Percentiles rank a stretch among this genome's conserved stretches.
Conservation (phyloP, 2,888 invertebrate species). For the Clistopyga incitator region DNA sequence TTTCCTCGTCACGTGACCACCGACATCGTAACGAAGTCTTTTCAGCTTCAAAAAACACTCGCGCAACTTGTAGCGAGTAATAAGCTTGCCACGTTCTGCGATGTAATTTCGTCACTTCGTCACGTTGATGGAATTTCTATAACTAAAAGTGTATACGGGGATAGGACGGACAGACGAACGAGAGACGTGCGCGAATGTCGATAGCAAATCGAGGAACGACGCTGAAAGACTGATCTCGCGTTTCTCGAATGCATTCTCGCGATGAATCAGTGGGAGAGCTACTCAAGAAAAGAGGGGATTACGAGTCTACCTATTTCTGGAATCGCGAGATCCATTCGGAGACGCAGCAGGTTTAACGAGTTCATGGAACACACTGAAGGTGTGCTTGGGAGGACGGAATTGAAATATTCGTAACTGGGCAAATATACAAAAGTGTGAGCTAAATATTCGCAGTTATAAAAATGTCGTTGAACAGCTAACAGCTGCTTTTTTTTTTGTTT, state of each 20-base stretch:
- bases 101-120: conserved; percentile 34
- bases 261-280: conserved; percentile 1
- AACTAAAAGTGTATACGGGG: conserved; percentile 26
- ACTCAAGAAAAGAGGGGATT: conserved; percentile 3
- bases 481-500: too few species aligned
- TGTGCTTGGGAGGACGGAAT: too few species aligned
- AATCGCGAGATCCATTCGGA: background rate
- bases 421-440: too few species aligned
- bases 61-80: conserved; percentile 60
- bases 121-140: conserved; percentile 71
- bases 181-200: background rate
- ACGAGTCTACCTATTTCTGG: conserved; percentile 13
- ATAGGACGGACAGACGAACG: too few species aligned
- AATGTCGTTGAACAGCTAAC: too few species aligned
- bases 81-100: conserved; percentile 42
- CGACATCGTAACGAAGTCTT: background rate
- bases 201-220: conserved; percentile 1
- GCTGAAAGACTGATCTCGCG: conserved; percentile 15
- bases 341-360: conserved; percentile 1
- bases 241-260: background rate
- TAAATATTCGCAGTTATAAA: too few species aligned
- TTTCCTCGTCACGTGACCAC: conserved; percentile 5
- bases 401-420: too few species aligned
- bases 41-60: background rate
- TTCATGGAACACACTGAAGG: background rate